Conservation (phyloP, 1,140 invertebrate species). For the Lanistes nyassanus region DNA sequence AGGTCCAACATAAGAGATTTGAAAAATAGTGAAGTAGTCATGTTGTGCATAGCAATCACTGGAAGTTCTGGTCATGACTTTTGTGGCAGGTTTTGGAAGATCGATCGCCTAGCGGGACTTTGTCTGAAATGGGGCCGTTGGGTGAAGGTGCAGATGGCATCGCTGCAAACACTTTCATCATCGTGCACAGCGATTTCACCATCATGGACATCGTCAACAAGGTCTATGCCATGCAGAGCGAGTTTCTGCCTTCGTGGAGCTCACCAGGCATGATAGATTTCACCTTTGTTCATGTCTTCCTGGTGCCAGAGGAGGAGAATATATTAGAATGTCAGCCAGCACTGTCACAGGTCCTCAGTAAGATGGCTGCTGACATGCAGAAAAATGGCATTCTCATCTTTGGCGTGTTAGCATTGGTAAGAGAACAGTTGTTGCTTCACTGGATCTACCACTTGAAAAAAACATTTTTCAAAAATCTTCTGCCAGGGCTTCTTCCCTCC, state of each 20-base stretch:
- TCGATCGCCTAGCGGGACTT: too few relatives aligned
- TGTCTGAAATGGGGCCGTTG: too few relatives aligned
- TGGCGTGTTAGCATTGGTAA: conserved; percentile 3
- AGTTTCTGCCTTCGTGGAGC: background rate
- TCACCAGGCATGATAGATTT: background rate
- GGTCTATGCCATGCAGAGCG: background rate
- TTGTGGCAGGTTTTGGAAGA: too few relatives aligned
- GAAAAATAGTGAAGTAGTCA: too few relatives aligned
- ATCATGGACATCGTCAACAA: background rate
- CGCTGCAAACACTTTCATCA: conserved; percentile 8
- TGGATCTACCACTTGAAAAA: background rate
- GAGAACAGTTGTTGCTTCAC: background rate
- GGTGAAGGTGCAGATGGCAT: background rate
- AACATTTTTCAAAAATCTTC: too few relatives aligned
- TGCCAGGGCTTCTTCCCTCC: too few relatives aligned
- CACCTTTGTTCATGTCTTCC: conserved; percentile 11
- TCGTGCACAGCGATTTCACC: conserved; percentile 5
- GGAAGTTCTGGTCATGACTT: too few relatives aligned
- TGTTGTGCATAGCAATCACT: too few relatives aligned
- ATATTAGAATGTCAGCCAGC: background rate
- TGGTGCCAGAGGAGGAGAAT: background rate
- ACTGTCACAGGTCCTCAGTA: background rate
- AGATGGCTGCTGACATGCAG: background rate
- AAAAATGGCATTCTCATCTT: background rate
- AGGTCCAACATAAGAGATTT: too few relatives aligned